Conservation (phyloP, 2,113 vertebrate species). For the Chinchilla lanigera region DNA sequence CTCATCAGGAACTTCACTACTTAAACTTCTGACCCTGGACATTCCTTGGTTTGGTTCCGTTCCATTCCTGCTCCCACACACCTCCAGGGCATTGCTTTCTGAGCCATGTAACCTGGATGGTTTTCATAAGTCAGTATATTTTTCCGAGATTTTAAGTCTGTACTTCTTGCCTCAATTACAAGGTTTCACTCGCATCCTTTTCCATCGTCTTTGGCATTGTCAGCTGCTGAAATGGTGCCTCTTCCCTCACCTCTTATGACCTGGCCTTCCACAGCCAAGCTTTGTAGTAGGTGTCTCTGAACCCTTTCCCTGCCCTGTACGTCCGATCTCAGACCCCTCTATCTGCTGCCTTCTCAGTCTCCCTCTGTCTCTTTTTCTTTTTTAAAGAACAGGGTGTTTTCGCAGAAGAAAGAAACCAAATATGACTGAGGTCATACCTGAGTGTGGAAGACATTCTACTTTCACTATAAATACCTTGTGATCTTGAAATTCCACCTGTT, state of each 20-base stretch:
- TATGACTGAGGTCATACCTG: not conserved
- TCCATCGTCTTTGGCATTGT: not conserved
- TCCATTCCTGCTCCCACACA: not conserved
- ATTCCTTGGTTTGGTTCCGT: not conserved
- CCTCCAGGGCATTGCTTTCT: not conserved
- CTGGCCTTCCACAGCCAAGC: not conserved
- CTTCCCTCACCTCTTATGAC: not conserved
- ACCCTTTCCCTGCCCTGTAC: not conserved
- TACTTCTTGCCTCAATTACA: not conserved
- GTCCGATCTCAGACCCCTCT: not conserved
- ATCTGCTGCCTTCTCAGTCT: not conserved
- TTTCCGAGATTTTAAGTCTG: not conserved
- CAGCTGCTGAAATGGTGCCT: not conserved
- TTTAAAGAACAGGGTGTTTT: not conserved
- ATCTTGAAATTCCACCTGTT: not conserved
- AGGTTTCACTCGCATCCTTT: not conserved
- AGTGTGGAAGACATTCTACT: not conserved
- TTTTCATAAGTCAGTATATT: not conserved
- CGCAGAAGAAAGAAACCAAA: not conserved
- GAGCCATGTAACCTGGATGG: not conserved
- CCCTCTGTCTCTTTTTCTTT: too few relatives aligned
- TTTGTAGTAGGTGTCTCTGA: not conserved
- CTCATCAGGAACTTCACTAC: not conserved
- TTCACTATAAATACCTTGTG: not conserved
- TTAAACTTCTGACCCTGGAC: not conserved